These are phyloP conservation scores for Andrena hattorfiana DNA, from an alignment of 2,888 invertebrate genomes.

Conservation along the genomic window DNA sequence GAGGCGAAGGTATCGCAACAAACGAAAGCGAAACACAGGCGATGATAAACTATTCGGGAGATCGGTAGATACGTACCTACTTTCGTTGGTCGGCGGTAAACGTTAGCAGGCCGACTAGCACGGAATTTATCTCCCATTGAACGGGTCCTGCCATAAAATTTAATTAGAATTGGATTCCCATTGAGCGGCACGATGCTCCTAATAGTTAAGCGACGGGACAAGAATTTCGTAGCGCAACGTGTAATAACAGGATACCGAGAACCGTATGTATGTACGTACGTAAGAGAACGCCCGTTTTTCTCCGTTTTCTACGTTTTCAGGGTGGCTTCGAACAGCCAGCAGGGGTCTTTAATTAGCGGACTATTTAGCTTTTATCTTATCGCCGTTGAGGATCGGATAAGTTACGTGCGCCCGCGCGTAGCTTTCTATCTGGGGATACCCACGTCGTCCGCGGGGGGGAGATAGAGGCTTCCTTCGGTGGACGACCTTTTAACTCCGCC, in stretches of 20 bases:
- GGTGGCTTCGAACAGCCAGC: conserved; percentile 52
- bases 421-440: conserved; percentile 60
- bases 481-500: conserved; percentile 57
- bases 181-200: conserved; percentile 44
- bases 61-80: neutral
- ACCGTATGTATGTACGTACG: conserved; percentile 12
- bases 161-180: conserved; percentile 59
- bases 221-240: conserved; percentile 37
- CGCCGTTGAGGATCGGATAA: conserved; percentile 65
- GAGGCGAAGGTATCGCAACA: neutral
- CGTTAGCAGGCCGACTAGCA: conserved; percentile 2
- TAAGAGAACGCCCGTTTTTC: conserved; percentile 38
- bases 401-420: conserved; percentile 61
- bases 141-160: conserved; percentile 43
- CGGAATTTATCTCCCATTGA: conserved; percentile 47
- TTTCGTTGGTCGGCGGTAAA: conserved; percentile 25
- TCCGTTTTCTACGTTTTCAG: conserved; percentile 40
- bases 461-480: conserved; percentile 28
- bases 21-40: conserved; percentile 1
- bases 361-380: conserved; percentile 73
- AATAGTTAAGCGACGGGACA: conserved; percentile 38
- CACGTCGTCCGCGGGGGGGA: conserved; percentile 11
- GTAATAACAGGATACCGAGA: conserved; percentile 40
- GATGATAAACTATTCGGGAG: conserved; percentile 30
- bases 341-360: conserved; percentile 68